phyloP scores from a whole-genome alignment of 1,140 invertebrate genomes.

The Drosophila carrolli region DNA sequence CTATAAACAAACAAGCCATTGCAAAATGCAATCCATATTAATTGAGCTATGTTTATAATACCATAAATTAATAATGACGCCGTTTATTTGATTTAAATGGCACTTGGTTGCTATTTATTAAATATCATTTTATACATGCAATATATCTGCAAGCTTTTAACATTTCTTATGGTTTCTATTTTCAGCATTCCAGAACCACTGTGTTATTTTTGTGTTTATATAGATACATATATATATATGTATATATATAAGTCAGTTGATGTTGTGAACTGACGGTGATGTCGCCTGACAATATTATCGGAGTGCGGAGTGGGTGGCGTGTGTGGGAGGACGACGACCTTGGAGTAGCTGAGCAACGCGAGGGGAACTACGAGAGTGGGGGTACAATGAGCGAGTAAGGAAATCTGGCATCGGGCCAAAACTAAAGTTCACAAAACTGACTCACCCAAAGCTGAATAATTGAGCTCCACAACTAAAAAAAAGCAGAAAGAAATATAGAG shows the following conservation, averaged over 20 bases:
- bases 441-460: slow-evolving; percentile 24
- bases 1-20: not conserved
- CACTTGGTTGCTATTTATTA: not conserved
- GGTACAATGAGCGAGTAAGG: slow-evolving; percentile 5
- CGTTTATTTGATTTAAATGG: not conserved
- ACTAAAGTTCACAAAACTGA: slow-evolving; percentile 44
- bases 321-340: slow-evolving; percentile 75
- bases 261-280: slow-evolving; percentile 10
- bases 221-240: not conserved
- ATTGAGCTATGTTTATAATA: not conserved
- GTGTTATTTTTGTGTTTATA: slow-evolving; percentile 1
- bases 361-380: not conserved
- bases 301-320: slow-evolving; percentile 9
- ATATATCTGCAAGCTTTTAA: too few species aligned
- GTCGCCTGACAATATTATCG: slow-evolving; percentile 22
- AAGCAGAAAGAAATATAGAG: not conserved
- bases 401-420: slow-evolving; percentile 32
- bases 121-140: not conserved
- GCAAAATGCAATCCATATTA: not conserved
- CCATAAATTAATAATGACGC: not conserved
- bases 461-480: slow-evolving; percentile 1
- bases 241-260: slow-evolving; percentile 6
- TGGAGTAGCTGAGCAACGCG: slow-evolving; percentile 32
- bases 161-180: not conserved
- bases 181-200: slow-evolving; percentile 6